These are phyloP conservation scores for Hyphantria cunea DNA, from an alignment of 1,140 invertebrate genomes.

Conservation along the genomic window DNA sequence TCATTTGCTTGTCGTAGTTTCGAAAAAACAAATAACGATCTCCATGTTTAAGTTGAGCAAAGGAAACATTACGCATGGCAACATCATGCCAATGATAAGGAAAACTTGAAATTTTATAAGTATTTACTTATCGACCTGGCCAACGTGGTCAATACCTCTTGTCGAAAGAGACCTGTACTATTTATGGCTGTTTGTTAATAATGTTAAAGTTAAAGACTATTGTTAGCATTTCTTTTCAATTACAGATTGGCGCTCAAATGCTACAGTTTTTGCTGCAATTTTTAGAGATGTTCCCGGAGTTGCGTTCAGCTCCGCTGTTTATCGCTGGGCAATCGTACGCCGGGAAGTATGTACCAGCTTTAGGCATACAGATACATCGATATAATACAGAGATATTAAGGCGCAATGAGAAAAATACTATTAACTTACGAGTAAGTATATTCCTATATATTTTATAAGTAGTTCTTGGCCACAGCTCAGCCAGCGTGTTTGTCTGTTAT, in stretches of 20 bases:
- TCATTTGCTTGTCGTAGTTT: too few species aligned
- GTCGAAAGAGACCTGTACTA: neutral
- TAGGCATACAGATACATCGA: slow-evolving; percentile 83
- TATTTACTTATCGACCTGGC: too few species aligned
- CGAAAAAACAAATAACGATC: too few species aligned
- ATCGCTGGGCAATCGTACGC: slow-evolving; percentile 91
- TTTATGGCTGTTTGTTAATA: too few species aligned
- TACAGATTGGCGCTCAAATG: slow-evolving; percentile 82
- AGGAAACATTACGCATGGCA: too few species aligned
- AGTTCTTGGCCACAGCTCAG: too few species aligned
- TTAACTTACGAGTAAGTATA: slow-evolving; percentile 37
- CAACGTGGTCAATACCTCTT: too few species aligned
- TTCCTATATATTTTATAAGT: neutral
- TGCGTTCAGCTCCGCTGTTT: slow-evolving; percentile 84
- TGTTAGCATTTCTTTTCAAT: neutral
- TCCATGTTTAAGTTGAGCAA: too few species aligned
- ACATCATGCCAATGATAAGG: too few species aligned
- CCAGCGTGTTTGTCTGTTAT: too few species aligned
- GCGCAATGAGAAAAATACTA: neutral
- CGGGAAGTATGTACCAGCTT: slow-evolving; percentile 88
- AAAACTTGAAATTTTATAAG: too few species aligned
- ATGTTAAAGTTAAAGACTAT: too few species aligned
- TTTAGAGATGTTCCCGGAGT: slow-evolving; percentile 84
- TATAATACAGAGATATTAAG: slow-evolving; percentile 35
- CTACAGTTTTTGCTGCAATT: slow-evolving; percentile 84